Percentiles rank a stretch among this genome's conserved stretches.
These are phyloP conservation scores for Oscheius onirici DNA, from an alignment of 2,888 invertebrate genomes.

Conservation along the genomic window DNA sequence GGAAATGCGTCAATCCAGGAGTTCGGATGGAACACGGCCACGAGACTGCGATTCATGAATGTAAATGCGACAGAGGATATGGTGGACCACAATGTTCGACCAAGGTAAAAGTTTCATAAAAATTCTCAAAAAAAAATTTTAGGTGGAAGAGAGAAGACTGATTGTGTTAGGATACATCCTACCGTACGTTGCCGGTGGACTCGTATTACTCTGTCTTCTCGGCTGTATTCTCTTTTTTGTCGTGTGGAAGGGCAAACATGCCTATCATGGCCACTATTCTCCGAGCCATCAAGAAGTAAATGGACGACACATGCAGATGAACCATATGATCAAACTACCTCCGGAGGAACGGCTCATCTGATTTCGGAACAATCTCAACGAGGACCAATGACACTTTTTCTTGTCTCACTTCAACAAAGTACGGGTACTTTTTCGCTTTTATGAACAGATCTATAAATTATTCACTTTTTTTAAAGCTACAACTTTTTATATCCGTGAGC, in stretches of 20 bases:
- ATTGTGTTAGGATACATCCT: slow-evolving; percentile 62
- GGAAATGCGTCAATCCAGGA: slow-evolving; percentile 52
- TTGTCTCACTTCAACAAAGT: slow-evolving; percentile 27
- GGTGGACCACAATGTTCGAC: slow-evolving; percentile 61
- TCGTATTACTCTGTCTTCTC: slow-evolving; percentile 57
- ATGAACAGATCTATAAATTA: slow-evolving; percentile 15
- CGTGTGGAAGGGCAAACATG: slow-evolving; percentile 62
- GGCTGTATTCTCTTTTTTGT: slow-evolving; percentile 65
- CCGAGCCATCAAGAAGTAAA: slow-evolving; percentile 58
- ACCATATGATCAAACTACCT: slow-evolving; percentile 59
- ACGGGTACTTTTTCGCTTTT: slow-evolving; percentile 20
- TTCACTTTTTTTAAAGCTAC: no score
- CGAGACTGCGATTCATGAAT: slow-evolving; percentile 62
- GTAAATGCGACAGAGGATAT: slow-evolving; percentile 63
- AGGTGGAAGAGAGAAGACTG: slow-evolving; percentile 55
- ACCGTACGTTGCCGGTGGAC: slow-evolving; percentile 56
- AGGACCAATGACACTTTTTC: slow-evolving; percentile 22
- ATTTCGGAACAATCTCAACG: slow-evolving; percentile 12
- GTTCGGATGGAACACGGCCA: slow-evolving; percentile 51
- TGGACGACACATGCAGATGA: slow-evolving; percentile 56
- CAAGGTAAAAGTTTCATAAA: slow-evolving; percentile 33
- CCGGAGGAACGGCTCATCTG: slow-evolving; percentile 60
- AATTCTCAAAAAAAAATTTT: slow-evolving; percentile 11
- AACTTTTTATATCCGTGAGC: no score
- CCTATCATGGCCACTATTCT: slow-evolving; percentile 67